A percentile compares a stretch with the other conserved stretches of the same genome.
phyloP scores from a whole-genome alignment of 2,797 vertebrate genomes.

The Pelodytes ibericus region DNA sequence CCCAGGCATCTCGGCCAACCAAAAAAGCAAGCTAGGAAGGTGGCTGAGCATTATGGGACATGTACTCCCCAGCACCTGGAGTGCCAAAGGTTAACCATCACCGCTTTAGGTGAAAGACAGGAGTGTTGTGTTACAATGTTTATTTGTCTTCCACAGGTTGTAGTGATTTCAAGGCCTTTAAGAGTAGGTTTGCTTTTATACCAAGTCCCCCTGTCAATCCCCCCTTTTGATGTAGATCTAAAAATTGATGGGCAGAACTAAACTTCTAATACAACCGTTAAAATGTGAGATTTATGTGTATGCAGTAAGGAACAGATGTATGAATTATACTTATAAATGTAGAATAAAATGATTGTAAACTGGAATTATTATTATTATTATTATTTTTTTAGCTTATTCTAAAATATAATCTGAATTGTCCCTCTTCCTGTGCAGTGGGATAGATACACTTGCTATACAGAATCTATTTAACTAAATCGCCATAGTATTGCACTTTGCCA shows the following conservation, averaged over 20 bases:
- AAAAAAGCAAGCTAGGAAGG: too few relatives aligned
- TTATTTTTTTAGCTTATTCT: neutral
- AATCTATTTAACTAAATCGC: neutral
- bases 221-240: slow-evolving; percentile 71
- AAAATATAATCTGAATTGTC: slow-evolving; percentile 29
- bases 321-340: slow-evolving; percentile 18
- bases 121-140: slow-evolving; percentile 78
- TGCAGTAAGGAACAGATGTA: slow-evolving; percentile 47
- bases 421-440: neutral
- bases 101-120: slow-evolving; percentile 67
- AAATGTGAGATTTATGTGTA: slow-evolving; percentile 63
- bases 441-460: neutral
- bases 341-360: slow-evolving; percentile 1
- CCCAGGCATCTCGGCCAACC: too few relatives aligned
- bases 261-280: slow-evolving; percentile 52
- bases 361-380: slow-evolving; percentile 1
- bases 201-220: slow-evolving; percentile 67
- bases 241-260: slow-evolving; percentile 66
- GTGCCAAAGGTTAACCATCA: too few relatives aligned
- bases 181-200: slow-evolving; percentile 63
- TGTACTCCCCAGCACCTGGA: too few relatives aligned
- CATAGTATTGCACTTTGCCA: neutral
- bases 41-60: too few relatives aligned
- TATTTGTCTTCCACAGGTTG: slow-evolving; percentile 79
- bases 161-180: slow-evolving; percentile 74